These are phyloP conservation scores for Xiphias gladius DNA, from an alignment of 2,113 vertebrate genomes.

Conservation along the genomic window DNA sequence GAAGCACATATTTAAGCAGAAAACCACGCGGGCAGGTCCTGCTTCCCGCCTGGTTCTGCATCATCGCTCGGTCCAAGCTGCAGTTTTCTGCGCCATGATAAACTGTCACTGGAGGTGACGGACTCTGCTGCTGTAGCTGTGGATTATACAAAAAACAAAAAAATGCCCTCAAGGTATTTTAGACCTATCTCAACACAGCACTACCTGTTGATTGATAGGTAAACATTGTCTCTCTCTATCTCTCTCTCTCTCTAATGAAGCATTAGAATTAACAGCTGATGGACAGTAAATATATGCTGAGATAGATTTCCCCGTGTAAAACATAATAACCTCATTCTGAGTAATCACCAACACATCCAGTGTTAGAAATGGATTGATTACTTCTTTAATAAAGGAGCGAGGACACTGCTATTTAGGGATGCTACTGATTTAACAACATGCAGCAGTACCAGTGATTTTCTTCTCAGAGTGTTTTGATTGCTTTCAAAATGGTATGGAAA, in stretches of 20 bases:
- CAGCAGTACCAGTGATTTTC: conserved; percentile 22
- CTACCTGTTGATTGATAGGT: conserved; percentile 82
- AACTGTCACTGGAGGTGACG: background rate
- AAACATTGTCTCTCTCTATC: conserved; percentile 76
- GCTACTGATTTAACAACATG: conserved; percentile 55
- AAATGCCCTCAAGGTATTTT: background rate
- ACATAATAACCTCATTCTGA: conserved; percentile 83
- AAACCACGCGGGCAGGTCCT: background rate
- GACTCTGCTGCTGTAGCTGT: background rate
- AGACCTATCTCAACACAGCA: conserved; percentile 38
- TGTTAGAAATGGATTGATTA: conserved; percentile 70
- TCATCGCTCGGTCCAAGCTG: background rate
- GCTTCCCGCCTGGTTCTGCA: conserved; percentile 5
- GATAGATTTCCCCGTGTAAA: conserved; percentile 84
- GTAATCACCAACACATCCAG: conserved; percentile 80
- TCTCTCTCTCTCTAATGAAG: conserved; percentile 74
- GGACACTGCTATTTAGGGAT: conserved; percentile 52
- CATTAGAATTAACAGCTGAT: conserved; percentile 87
- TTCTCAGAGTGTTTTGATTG: conserved; percentile 58
- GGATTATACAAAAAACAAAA: background rate
- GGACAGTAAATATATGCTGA: conserved; percentile 87
- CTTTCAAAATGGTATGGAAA: conserved; percentile 60
- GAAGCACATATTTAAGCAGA: background rate
- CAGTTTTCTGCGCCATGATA: conserved; percentile 16
- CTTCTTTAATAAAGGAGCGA: conserved; percentile 59